Evolutionary conservation across 2,888 invertebrate genomes (phyloP).

Genomic region (Nomada ruficornis): DNA sequence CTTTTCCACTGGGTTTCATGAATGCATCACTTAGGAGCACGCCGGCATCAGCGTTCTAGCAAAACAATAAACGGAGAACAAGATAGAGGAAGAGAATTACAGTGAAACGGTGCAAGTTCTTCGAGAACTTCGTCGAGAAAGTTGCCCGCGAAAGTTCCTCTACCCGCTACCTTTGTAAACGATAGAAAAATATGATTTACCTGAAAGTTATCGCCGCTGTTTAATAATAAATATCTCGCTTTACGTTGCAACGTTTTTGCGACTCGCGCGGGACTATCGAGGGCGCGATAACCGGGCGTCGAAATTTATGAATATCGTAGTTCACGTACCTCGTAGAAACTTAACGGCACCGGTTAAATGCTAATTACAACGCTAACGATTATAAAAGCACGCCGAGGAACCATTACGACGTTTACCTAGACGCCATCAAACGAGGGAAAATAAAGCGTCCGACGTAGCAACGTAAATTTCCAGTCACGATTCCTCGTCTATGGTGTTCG

Average conservation of each 20-base stretch:
- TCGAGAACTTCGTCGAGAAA: background rate
- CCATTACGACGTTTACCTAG: background rate
- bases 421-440: background rate
- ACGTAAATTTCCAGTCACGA: background rate
- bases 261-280: background rate
- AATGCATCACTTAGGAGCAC: background rate
- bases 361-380: conserved; percentile 32
- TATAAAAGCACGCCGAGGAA: conserved; percentile 11
- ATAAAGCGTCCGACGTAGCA: background rate
- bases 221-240: conserved; percentile 10
- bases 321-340: background rate
- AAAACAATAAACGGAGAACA: background rate
- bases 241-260: conserved; percentile 1
- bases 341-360: conserved; percentile 29
- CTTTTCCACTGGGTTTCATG: background rate
- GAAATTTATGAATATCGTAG: conserved; percentile 27
- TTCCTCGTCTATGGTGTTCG: conserved; percentile 1
- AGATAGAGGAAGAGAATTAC: background rate
- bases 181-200: conserved; percentile 7
- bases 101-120: background rate
- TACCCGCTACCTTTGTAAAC: background rate
- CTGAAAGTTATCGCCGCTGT: conserved; percentile 5
- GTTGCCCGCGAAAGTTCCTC: background rate
- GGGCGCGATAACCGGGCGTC: background rate
- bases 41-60: conserved; percentile 4